Evolutionary conservation across 2,888 invertebrate genomes (phyloP).

Genomic region (Plagodis pulveraria): DNA sequence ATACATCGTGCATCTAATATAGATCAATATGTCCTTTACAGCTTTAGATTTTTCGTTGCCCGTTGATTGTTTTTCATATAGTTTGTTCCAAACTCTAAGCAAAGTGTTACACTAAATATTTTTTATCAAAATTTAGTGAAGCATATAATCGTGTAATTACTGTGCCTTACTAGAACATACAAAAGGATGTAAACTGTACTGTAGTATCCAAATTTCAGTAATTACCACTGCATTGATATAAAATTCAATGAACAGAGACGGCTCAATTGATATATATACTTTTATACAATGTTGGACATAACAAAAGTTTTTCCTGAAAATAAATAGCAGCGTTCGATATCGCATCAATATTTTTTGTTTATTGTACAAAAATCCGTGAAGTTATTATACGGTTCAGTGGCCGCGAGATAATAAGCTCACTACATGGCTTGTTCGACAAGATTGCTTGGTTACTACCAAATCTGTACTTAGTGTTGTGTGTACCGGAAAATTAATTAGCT

Average conservation of each 20-base stretch:
- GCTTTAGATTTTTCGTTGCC: too few relatives aligned
- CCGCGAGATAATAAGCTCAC: constrained; percentile 35
- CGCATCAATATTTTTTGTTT: constrained; percentile 33
- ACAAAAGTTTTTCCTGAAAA: constrained; percentile 3
- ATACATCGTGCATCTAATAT: too few relatives aligned
- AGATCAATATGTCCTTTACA: too few relatives aligned
- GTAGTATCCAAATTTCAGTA: too few relatives aligned
- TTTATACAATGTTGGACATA: too few relatives aligned
- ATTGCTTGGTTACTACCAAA: constrained; percentile 18
- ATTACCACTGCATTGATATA: too few relatives aligned
- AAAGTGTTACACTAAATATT: too few relatives aligned
- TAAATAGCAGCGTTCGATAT: constrained; percentile 18
- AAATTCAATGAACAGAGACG: too few relatives aligned
- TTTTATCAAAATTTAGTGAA: constrained; percentile 1
- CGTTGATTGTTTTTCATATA: too few relatives aligned
- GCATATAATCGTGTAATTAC: constrained; percentile 14
- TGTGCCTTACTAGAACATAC: constrained; percentile 16
- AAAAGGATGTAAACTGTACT: too few relatives aligned
- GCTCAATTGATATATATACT: neutral
- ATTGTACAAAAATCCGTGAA: constrained; percentile 40
- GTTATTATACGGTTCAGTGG: constrained; percentile 36
- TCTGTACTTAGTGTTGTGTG: constrained; percentile 25
- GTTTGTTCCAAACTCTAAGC: too few relatives aligned
- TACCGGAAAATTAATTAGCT: constrained; percentile 6
- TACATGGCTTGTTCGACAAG: constrained; percentile 31